These are phyloP conservation scores for Myiotriccus ornatus DNA, from an alignment of 2,797 vertebrate species.

Conservation along the genomic window DNA sequence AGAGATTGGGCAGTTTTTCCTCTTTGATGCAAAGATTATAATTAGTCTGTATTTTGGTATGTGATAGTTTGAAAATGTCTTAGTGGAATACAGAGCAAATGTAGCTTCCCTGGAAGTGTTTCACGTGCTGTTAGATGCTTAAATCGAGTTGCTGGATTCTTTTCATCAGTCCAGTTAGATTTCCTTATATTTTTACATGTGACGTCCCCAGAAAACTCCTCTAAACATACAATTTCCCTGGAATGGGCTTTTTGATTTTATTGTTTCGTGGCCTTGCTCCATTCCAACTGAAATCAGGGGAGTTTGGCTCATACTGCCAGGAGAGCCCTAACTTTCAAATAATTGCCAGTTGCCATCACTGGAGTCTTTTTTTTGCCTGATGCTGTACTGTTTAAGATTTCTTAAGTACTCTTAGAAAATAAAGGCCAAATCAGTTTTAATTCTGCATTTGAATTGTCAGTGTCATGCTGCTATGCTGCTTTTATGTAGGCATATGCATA, in stretches of 20 bases:
- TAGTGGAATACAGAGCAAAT: not conserved
- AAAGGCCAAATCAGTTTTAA: slow-evolving; percentile 44
- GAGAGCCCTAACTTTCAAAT: not conserved
- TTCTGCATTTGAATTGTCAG: slow-evolving; percentile 35
- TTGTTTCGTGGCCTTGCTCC: not conserved
- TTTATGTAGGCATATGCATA: slow-evolving; percentile 38
- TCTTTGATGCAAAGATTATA: slow-evolving; percentile 27
- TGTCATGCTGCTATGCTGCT: slow-evolving; percentile 43
- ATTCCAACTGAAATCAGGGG: not conserved
- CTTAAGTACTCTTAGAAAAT: slow-evolving; percentile 36
- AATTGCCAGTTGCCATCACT: not conserved
- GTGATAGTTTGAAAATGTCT: slow-evolving; percentile 9
- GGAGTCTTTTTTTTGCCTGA: slow-evolving; percentile 3
- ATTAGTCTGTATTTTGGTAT: slow-evolving; percentile 40
- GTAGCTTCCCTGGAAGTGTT: not conserved
- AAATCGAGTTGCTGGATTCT: not conserved
- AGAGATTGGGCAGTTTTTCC: slow-evolving; percentile 39
- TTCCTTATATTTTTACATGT: not conserved
- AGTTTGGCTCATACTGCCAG: not conserved
- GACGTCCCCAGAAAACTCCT: accelerated
- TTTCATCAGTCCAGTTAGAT: not conserved
- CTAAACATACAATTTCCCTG: not conserved
- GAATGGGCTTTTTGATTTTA: not conserved
- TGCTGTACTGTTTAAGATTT: slow-evolving; percentile 27
- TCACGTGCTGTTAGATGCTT: not conserved